phyloP scores from a whole-genome alignment of 2,797 vertebrate species.

The Florisuga fusca region DNA sequence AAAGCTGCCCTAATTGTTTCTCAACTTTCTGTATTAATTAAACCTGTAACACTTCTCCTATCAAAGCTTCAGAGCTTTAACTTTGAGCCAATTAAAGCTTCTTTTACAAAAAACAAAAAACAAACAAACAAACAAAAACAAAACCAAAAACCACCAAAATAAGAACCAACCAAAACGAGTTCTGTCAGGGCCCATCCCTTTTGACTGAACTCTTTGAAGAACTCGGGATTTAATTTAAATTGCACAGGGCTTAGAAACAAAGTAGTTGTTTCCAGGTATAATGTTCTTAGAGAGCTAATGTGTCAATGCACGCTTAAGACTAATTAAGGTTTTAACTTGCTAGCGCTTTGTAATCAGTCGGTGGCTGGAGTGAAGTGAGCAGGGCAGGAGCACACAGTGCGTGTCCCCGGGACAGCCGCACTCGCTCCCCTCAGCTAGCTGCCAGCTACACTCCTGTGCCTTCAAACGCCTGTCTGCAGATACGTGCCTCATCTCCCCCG shows the following conservation, averaged over 20 bases:
- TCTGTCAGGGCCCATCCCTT: background rate
- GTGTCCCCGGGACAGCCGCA: accelerated
- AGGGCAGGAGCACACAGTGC: accelerated
- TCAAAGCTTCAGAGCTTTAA: constrained; percentile 28
- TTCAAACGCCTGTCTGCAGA: background rate
- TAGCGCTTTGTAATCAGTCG: background rate
- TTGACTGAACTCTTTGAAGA: constrained; percentile 10
- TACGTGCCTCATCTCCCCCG: accelerated
- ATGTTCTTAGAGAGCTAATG: background rate
- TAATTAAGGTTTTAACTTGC: background rate
- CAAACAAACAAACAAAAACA: too few species aligned
- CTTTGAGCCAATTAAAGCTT: constrained; percentile 40
- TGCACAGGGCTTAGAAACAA: background rate
- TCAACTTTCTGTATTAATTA: constrained; percentile 15
- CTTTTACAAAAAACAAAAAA: background rate
- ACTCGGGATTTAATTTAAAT: background rate
- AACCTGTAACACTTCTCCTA: background rate
- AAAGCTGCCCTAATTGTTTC: constrained; percentile 59
- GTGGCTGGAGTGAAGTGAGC: accelerated
- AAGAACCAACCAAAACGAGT: background rate
- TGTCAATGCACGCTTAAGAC: background rate
- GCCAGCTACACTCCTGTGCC: background rate
- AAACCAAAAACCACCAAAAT: too few species aligned
- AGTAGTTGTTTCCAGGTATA: constrained; percentile 1
- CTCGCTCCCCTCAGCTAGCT: background rate